Evolutionary conservation across 2,888 invertebrate genomes (phyloP).

Genomic region (Catocala fraxini): DNA sequence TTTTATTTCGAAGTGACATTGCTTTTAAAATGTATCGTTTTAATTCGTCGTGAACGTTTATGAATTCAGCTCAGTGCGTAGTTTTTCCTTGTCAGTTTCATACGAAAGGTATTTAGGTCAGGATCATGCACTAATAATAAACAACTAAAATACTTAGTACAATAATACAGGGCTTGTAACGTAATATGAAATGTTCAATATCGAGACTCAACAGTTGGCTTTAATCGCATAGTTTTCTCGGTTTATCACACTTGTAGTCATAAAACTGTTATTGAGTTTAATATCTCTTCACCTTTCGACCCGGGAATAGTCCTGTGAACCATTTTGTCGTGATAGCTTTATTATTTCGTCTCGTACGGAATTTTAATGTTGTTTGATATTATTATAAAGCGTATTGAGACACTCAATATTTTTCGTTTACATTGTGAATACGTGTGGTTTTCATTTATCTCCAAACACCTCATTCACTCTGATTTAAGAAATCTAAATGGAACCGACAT

Average conservation of each 20-base stretch:
- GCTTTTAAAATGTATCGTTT: conserved; percentile 7
- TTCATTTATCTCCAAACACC: too few relatives aligned
- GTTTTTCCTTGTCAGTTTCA: conserved; percentile 40
- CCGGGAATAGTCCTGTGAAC: conserved; percentile 40
- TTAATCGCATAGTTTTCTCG: conserved; percentile 49
- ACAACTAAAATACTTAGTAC: conserved; percentile 17
- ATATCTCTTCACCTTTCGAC: conserved; percentile 67
- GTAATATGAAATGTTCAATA: conserved; percentile 17
- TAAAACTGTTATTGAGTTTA: conserved; percentile 66
- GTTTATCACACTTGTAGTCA: conserved; percentile 53
- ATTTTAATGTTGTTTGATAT: too few relatives aligned
- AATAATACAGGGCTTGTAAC: conserved; percentile 3
- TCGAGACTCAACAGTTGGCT: conserved; percentile 20
- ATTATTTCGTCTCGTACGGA: conserved; percentile 11
- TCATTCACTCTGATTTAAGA: too few relatives aligned
- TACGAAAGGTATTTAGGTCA: conserved; percentile 42
- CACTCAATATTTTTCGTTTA: too few relatives aligned
- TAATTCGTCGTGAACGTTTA: conserved; percentile 6
- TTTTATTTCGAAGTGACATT: neutral
- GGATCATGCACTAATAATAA: conserved; percentile 29
- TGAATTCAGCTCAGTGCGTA: conserved; percentile 2
- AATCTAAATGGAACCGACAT: too few relatives aligned
- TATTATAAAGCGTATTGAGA: too few relatives aligned
- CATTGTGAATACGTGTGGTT: too few relatives aligned
- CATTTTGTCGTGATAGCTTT: conserved; percentile 26